Conservation (phyloP, 2,888 invertebrate species). For the Apodemia hepburni region DNA sequence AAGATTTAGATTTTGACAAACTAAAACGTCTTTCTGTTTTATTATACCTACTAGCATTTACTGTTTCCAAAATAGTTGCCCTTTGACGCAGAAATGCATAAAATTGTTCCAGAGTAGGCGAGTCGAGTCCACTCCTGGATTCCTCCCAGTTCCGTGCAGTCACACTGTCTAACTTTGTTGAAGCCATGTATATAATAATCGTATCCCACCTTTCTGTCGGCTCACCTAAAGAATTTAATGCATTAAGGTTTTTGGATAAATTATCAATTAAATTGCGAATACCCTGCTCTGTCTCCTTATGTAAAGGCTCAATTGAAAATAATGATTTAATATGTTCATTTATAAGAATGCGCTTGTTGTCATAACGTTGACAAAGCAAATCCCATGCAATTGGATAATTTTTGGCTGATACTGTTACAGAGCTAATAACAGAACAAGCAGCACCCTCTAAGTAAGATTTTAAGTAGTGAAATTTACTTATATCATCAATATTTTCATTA, state of each 20-base stretch:
- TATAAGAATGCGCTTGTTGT: constrained; percentile 26
- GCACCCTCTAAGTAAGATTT: too few species aligned
- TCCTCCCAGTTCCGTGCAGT: constrained; percentile 28
- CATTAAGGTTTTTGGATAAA: too few species aligned
- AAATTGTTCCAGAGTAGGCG: constrained; percentile 22
- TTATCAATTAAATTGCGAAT: constrained; percentile 7
- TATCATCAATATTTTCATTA: too few species aligned
- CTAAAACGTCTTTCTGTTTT: too few species aligned
- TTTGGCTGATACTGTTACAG: too few species aligned
- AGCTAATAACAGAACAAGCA: too few species aligned
- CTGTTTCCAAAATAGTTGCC: constrained; percentile 23
- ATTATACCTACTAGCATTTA: constrained; percentile 1
- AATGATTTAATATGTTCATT: constrained; percentile 29
- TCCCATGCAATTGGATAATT: constrained; percentile 27
- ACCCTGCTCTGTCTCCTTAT: constrained; percentile 21
- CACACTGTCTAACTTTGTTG: too few species aligned
- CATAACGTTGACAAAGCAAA: constrained; percentile 26
- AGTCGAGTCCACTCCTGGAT: constrained; percentile 19
- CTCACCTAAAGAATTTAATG: too few species aligned
- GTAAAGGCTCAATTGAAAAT: constrained; percentile 25
- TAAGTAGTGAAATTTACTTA: too few species aligned
- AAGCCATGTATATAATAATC: too few species aligned
- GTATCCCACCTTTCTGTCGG: too few species aligned
- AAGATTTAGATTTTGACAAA: too few species aligned
- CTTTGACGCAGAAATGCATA: constrained; percentile 24